A percentile compares a stretch with the other conserved stretches of the same genome.
Conservation (phyloP, 2,888 invertebrate species). For the Unio pictorum region DNA sequence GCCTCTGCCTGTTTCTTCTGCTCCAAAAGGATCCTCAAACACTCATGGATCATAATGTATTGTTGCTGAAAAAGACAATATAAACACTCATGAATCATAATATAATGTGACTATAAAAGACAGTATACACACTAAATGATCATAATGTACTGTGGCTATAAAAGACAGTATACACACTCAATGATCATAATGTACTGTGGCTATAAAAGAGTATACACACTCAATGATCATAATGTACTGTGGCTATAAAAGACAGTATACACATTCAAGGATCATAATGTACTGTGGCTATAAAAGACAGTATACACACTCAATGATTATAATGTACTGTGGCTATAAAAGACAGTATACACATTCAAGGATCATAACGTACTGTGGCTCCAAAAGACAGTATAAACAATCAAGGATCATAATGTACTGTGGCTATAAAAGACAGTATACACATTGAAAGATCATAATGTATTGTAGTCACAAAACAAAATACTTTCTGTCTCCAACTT, state of each 20-base stretch:
- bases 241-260: constrained; percentile 24
- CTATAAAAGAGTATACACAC: constrained; percentile 29
- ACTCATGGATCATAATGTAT: constrained; percentile 48
- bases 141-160: constrained; percentile 47
- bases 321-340: constrained; percentile 45
- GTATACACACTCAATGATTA: constrained; percentile 39
- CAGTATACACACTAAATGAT: constrained; percentile 35
- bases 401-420: constrained; percentile 50
- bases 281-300: constrained; percentile 41
- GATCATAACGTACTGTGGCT: constrained; percentile 44
- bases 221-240: constrained; percentile 49
- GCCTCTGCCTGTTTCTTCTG: constrained; percentile 78
- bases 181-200: constrained; percentile 48
- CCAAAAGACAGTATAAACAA: constrained; percentile 18
- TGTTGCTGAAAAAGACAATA: constrained; percentile 35
- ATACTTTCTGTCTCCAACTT: too few relatives aligned
- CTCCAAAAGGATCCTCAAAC: constrained; percentile 72
- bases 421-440: constrained; percentile 24
- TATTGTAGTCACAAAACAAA: constrained; percentile 31
- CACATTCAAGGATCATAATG: constrained; percentile 44
- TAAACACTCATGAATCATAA: constrained; percentile 43
- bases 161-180: constrained; percentile 20
- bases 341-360: too few relatives aligned
- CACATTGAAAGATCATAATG: constrained; percentile 12
- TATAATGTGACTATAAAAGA: constrained; percentile 43